These are phyloP conservation scores for Onychostruthus taczanowskii DNA, from an alignment of 2,113 vertebrate species.

Conservation along the genomic window DNA sequence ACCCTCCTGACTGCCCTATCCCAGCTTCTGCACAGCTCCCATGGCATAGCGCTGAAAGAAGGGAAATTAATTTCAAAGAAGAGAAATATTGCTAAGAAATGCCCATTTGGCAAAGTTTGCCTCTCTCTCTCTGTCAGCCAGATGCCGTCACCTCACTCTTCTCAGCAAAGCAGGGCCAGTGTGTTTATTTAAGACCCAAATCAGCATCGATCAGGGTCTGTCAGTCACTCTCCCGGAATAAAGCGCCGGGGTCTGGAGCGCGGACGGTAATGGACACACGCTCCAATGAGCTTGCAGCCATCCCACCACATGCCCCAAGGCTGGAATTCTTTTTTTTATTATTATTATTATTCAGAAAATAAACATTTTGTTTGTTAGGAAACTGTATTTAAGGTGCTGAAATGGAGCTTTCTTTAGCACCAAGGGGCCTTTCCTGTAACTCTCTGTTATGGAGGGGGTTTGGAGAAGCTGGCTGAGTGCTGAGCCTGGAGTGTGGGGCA, in stretches of 20 bases:
- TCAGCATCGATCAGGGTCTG: slow-evolving; percentile 6
- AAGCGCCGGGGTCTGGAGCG: neutral
- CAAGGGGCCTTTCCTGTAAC: neutral
- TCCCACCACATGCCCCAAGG: neutral
- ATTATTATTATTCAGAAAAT: slow-evolving; percentile 12
- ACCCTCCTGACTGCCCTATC: neutral
- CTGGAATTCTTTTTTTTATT: neutral
- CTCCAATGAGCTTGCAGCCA: slow-evolving; percentile 22
- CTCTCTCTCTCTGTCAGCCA: neutral
- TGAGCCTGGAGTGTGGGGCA: neutral
- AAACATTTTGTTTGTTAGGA: slow-evolving; percentile 48
- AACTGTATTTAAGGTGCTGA: slow-evolving; percentile 3
- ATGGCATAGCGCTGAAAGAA: accelerated
- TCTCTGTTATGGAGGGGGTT: neutral
- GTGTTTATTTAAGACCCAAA: slow-evolving; percentile 13
- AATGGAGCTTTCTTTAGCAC: neutral
- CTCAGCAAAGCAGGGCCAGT: neutral
- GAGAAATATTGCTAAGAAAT: neutral
- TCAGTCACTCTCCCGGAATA: neutral
- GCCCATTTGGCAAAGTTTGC: neutral
- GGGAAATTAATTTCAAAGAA: neutral
- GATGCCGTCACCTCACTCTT: neutral
- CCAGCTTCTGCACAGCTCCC: neutral
- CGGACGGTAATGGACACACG: slow-evolving; percentile 20
- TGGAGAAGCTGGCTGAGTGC: neutral